Evolutionary conservation across 2,113 vertebrate genomes (phyloP).

Genomic region (Tupaia tana): DNA sequence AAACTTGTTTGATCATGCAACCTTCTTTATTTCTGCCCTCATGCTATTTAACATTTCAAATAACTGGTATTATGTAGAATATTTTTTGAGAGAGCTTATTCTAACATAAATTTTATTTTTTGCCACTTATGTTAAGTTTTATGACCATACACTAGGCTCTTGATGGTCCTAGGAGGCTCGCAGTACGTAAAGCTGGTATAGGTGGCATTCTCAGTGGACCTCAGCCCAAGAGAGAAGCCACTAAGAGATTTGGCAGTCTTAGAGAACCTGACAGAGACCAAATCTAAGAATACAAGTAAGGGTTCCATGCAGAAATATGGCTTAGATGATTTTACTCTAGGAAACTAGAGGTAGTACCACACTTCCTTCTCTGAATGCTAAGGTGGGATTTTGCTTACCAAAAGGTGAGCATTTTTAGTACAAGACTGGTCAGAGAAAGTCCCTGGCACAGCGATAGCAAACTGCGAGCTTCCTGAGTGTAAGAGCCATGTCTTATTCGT

Average conservation of each 20-base stretch:
- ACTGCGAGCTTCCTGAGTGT: neutral
- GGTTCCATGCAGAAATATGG: neutral
- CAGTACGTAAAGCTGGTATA: neutral
- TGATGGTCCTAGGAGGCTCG: neutral
- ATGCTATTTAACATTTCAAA: neutral
- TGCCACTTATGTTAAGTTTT: neutral
- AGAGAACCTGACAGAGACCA: neutral
- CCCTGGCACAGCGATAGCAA: neutral
- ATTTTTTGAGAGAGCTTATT: neutral
- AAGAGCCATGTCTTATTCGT: neutral
- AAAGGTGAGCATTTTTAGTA: neutral
- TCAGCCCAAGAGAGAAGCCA: neutral
- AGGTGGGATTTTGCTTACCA: neutral
- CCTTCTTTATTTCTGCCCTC: neutral
- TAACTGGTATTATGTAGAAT: conserved; percentile 38
- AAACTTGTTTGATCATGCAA: neutral
- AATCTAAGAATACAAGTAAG: neutral
- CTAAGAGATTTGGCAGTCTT: neutral
- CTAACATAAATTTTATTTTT: neutral
- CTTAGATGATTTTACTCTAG: neutral
- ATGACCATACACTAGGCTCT: neutral
- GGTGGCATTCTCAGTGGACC: neutral
- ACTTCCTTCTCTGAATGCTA: neutral
- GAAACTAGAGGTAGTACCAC: neutral
- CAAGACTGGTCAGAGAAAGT: neutral